Conservation (phyloP, 2,888 invertebrate species). For the Metopia argyrocephala region DNA sequence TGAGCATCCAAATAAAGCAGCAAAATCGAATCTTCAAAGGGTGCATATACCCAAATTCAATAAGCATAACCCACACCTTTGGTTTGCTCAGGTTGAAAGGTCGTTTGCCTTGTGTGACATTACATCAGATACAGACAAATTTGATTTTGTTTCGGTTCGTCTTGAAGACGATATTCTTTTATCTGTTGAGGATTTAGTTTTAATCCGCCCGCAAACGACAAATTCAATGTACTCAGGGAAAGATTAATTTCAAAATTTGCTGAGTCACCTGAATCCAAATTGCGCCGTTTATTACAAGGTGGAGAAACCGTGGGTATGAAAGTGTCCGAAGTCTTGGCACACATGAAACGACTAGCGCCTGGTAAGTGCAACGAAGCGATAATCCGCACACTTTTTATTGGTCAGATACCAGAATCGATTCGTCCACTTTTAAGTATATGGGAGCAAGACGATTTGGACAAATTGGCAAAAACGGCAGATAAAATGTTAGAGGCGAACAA, state of each 20-base stretch:
- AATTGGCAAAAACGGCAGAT: slow-evolving; percentile 53
- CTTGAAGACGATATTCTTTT: slow-evolving; percentile 27
- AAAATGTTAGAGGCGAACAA: slow-evolving; percentile 48
- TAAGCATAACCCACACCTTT: slow-evolving; percentile 19
- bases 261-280: slow-evolving; percentile 49
- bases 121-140: slow-evolving; percentile 20
- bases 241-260: slow-evolving; percentile 39
- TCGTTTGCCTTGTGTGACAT: slow-evolving; percentile 3
- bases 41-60: slow-evolving; percentile 20
- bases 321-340: slow-evolving; percentile 52
- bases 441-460: slow-evolving; percentile 44
- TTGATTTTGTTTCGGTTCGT: slow-evolving; percentile 11
- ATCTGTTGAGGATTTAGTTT: slow-evolving; percentile 39
- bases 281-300: slow-evolving; percentile 52
- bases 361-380: slow-evolving; percentile 45
- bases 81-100: slow-evolving; percentile 36
- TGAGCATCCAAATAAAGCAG: neutral
- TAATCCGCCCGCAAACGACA: neutral
- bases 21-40: slow-evolving; percentile 6
- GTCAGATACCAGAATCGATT: slow-evolving; percentile 53
- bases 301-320: slow-evolving; percentile 45
- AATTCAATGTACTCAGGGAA: neutral
- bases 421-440: slow-evolving; percentile 38
- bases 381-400: slow-evolving; percentile 52
- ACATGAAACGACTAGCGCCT: slow-evolving; percentile 59